These are phyloP conservation scores for Idris sp. DNA, from an alignment of 1,140 invertebrate species.

Conservation along the genomic window DNA sequence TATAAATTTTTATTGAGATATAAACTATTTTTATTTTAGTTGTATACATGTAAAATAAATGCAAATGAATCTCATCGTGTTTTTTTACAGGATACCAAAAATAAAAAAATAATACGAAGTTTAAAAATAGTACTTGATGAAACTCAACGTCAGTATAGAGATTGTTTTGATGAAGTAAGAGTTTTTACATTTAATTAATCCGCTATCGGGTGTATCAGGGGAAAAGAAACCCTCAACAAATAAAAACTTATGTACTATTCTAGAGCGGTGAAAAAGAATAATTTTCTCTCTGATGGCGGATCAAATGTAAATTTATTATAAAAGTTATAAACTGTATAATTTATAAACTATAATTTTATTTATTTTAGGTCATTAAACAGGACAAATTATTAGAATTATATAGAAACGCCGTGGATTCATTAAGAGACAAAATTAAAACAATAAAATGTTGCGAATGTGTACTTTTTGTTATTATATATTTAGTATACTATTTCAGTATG, in stretches of 20 bases:
- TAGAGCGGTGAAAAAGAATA: too few relatives aligned
- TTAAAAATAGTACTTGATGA: constrained; percentile 68
- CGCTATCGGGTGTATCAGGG: too few relatives aligned
- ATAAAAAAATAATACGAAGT: constrained; percentile 66
- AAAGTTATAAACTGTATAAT: constrained; percentile 7
- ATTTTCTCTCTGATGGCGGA: too few relatives aligned
- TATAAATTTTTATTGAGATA: too few relatives aligned
- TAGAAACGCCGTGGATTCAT: constrained; percentile 65
- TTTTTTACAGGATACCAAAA: constrained; percentile 63
- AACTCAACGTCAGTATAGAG: constrained; percentile 71
- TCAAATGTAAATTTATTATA: too few relatives aligned
- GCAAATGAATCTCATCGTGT: too few relatives aligned
- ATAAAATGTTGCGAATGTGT: constrained; percentile 63
- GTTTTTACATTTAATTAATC: too few relatives aligned
- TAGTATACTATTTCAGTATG: constrained; percentile 68
- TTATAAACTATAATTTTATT: constrained; percentile 30
- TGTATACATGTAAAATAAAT: too few relatives aligned
- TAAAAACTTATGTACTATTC: too few relatives aligned
- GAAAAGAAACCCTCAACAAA: too few relatives aligned
- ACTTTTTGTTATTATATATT: constrained; percentile 64
- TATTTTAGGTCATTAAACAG: constrained; percentile 69
- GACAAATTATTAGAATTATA: constrained; percentile 71
- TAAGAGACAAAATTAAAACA: constrained; percentile 67
- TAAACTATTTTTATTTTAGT: too few relatives aligned
- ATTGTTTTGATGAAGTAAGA: constrained; percentile 73